Base-by-base conservation (phyloP, 2,888 invertebrate genomes). In the Coelogynopora nodosa region DNA sequence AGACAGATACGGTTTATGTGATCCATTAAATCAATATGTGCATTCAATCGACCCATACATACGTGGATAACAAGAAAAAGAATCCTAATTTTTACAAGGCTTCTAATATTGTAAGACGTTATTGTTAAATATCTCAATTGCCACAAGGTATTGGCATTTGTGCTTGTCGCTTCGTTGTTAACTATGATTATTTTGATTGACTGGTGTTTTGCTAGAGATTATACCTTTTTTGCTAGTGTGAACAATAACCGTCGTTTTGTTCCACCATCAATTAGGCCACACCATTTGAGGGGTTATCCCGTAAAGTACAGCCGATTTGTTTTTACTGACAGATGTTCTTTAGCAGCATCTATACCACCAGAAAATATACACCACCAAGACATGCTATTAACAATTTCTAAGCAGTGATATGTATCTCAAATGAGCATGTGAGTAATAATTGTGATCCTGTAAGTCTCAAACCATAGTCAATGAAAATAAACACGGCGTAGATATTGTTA, bases 331-430 rank as follows among this genome's bases (percentile, higher is more conserved):
- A 23, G 23, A 84, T 29, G 23, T 13, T 23, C 30, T 83, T n/a
- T 23, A 30, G 31, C 23, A 86, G 0, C n/a, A n/a, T n/a, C n/a
- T n/a, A n/a, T n/a, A n/a, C n/a, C n/a, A n/a, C n/a, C n/a, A n/a
- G n/a, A n/a, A n/a, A 86, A 85, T 85, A n/a, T n/a, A 23, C 29
- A 31, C 29, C 18, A 84, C 67, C 84, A 84, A n/a, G 49, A 67
- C n/a, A 80, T 84, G 81, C 31, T 29, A 30, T 31, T 30, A 27
- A 13, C n/a, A 29, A 83, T 26, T 2, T 23, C 27, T 10, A 49
- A 30, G 23, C 49, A 84, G 49, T 26, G n/a, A n/a, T n/a, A n/a
- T n/a, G n/a, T n/a, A 18, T 30, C 84, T 74, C 83, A 0, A 10
- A 10, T 27, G 30, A 84, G 23, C 81, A 80, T 23, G n/a, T 23